These are phyloP conservation scores for Macaca mulatta DNA, from an alignment of 2,113 vertebrate genomes.

Conservation along the genomic window DNA sequence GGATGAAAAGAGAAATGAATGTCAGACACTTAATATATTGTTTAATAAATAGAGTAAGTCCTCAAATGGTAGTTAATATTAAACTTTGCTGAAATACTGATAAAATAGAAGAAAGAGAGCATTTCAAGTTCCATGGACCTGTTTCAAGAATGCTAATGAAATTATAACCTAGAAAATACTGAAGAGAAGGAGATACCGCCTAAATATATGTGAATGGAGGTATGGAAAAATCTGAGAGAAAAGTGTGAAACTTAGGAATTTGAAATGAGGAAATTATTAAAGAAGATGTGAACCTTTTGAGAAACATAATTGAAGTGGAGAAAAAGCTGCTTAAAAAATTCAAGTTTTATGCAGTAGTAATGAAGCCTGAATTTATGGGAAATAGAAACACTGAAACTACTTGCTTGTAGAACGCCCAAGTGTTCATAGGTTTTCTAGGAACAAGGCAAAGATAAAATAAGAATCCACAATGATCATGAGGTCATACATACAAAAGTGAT, in stretches of 20 bases:
- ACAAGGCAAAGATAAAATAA: neutral
- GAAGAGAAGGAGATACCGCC: neutral
- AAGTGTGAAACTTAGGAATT: neutral
- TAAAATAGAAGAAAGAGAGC: neutral
- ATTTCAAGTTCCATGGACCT: neutral
- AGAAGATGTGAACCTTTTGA: neutral
- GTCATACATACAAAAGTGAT: neutral
- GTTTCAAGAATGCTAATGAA: neutral
- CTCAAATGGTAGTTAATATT: neutral
- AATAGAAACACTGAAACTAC: neutral
- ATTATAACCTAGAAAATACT: neutral
- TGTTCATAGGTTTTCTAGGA: neutral
- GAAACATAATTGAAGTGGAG: neutral
- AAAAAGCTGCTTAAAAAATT: neutral
- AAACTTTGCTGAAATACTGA: constrained; percentile 36
- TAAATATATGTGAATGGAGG: neutral
- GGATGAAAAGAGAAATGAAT: neutral
- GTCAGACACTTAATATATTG: neutral
- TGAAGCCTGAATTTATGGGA: neutral
- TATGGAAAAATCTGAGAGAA: neutral
- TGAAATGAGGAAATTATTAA: neutral
- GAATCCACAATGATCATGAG: neutral
- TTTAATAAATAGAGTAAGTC: neutral
- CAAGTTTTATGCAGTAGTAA: neutral
- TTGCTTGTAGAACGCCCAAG: neutral